Evolutionary conservation across 2,113 vertebrate species (phyloP), one percentile per base, ranked within the genome.

Genomic region (Condylura cristata): DNA sequence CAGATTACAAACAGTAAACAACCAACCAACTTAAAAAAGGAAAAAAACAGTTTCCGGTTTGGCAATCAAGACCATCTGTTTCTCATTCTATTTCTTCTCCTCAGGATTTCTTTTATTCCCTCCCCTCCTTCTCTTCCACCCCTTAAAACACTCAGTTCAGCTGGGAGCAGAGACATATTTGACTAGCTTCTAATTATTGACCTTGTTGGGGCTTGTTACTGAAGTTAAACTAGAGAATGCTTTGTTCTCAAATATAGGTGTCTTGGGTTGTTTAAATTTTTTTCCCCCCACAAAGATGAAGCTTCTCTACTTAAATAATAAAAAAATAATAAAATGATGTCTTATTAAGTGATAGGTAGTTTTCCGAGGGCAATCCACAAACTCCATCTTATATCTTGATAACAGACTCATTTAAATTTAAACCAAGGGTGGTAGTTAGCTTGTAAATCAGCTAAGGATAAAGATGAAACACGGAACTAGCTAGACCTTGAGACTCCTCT

Each of bases 51-150:
- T 95, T 97, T 98, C 97, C 95, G 86, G 96, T 97, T 95, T 97
- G 94, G 96, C 97, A 92, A 71, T 78, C 30, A 79, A 96, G 89
- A 90, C 97, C 98, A 97, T 98, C 97, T 98, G 97, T 90, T 97
- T 95, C 97, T 96, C 96, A 48, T 97, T 97, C 90, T 89, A 68
- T 32, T 87, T 56, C 88, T 28, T 75, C 66, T 89, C 0, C 91
- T 95, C 95, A 96, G 93, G 44, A 34, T 6, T 95, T 79, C 74
- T 81, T 85, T 13, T 53, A 74, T 39, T 86, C 86, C 74, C 65
- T 0, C 78, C 22, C 11, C 32, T 24, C 3, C 20, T 22, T 88
- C 58, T 81, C 24, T 32, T n/a, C 71, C 17, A 34, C n/a, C 32
- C 63, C 82, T 91, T 80, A 53, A 39, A 51, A 61, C 53, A 48